Conservation (phyloP, 1,140 invertebrate species). For the Drosophila elegans region DNA sequence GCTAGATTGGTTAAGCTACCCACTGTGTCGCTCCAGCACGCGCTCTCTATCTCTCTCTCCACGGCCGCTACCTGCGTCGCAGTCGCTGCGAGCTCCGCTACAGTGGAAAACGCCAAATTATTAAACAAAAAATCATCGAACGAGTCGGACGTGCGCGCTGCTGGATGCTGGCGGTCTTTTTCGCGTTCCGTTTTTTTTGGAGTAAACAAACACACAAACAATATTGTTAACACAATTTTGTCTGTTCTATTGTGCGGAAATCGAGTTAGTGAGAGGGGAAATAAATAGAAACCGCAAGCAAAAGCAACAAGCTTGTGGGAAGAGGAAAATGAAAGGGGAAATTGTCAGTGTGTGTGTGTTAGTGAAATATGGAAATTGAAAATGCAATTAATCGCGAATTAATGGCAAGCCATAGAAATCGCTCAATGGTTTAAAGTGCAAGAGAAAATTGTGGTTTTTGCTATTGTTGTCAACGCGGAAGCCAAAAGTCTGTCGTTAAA, state of each 20-base stretch:
- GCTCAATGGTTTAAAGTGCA: slow-evolving; percentile 49
- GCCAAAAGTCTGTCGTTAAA: slow-evolving; percentile 29
- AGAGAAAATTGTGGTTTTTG: slow-evolving; percentile 50
- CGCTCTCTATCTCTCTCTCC: not conserved
- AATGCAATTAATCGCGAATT: slow-evolving; percentile 58
- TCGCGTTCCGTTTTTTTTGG: slow-evolving; percentile 23
- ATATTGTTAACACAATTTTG: slow-evolving; percentile 39
- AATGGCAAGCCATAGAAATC: slow-evolving; percentile 54
- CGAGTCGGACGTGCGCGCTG: slow-evolving; percentile 51
- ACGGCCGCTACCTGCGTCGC: too few species aligned
- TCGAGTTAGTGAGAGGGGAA: slow-evolving; percentile 26
- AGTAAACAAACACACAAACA: slow-evolving; percentile 30
- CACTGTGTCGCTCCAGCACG: not conserved
- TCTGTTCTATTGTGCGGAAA: slow-evolving; percentile 37
- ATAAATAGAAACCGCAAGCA: slow-evolving; percentile 38
- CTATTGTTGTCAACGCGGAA: slow-evolving; percentile 36
- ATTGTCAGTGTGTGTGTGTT: slow-evolving; percentile 28
- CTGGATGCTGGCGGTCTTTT: slow-evolving; percentile 34
- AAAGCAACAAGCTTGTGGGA: slow-evolving; percentile 61
- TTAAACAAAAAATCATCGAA: slow-evolving; percentile 21
- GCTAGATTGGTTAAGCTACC: too few species aligned
- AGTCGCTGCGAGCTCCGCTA: slow-evolving; percentile 5
- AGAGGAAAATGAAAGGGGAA: slow-evolving; percentile 53
- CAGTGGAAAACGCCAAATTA: slow-evolving; percentile 13
- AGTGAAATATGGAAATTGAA: slow-evolving; percentile 46